Evolutionary conservation across 2,797 vertebrate species (phyloP).

Genomic region (Agapornis canus): DNA sequence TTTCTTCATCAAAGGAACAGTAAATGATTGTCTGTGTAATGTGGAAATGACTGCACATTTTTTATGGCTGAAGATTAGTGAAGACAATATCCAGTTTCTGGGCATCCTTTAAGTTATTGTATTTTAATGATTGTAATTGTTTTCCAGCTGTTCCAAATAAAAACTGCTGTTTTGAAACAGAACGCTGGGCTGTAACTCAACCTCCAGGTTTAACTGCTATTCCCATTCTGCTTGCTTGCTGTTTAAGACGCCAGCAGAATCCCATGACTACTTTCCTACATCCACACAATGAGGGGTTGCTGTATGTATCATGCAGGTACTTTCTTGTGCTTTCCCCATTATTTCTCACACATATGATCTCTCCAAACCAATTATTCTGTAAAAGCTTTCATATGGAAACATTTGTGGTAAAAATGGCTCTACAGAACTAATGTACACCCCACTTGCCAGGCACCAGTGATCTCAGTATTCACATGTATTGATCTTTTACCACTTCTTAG

Average conservation of each 20-base stretch:
- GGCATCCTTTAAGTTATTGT: slow-evolving; percentile 29
- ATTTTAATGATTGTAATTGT: slow-evolving; percentile 43
- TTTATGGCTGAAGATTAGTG: slow-evolving; percentile 33
- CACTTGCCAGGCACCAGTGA: neutral
- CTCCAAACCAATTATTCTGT: neutral
- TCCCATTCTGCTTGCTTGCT: neutral
- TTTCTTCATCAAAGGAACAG: slow-evolving; percentile 21
- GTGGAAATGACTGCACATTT: neutral
- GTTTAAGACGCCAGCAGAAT: neutral
- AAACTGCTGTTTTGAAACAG: neutral
- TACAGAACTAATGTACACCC: neutral
- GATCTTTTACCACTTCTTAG: neutral
- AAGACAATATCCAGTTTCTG: slow-evolving; percentile 4
- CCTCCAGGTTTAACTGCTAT: slow-evolving; percentile 9
- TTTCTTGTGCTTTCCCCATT: neutral
- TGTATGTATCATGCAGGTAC: neutral
- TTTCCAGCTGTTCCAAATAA: slow-evolving; percentile 46
- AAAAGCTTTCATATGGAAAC: neutral
- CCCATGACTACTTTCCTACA: neutral
- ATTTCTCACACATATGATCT: neutral
- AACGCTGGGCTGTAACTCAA: slow-evolving; percentile 18
- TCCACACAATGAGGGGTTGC: neutral
- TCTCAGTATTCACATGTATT: neutral
- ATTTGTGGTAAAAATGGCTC: neutral
- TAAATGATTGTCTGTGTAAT: neutral